A percentile compares a stretch with the other conserved stretches of the same genome.
Evolutionary conservation across 2,797 vertebrate species (phyloP).

Genomic region (Spea hammondii): DNA sequence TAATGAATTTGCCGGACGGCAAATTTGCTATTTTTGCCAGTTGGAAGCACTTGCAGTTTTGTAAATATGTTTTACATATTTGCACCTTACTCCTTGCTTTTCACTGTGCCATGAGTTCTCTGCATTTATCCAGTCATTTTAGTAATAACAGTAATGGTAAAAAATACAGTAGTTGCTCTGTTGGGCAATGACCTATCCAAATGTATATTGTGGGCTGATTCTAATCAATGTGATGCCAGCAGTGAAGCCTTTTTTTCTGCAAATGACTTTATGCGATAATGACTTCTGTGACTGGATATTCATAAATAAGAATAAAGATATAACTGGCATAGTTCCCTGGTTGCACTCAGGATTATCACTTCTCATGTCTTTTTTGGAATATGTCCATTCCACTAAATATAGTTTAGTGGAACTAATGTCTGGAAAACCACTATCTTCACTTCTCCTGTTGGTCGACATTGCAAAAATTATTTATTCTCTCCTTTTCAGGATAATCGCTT

Average conservation of each 20-base stretch:
- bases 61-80: too few relatives aligned
- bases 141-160: too few relatives aligned
- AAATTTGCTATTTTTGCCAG: too few relatives aligned
- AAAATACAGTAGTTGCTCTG: too few relatives aligned
- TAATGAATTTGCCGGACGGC: too few relatives aligned
- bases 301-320: constrained; percentile 7
- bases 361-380: constrained; percentile 5
- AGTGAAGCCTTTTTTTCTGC: background rate
- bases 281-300: background rate
- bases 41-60: too few relatives aligned
- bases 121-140: too few relatives aligned
- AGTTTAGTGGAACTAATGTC: background rate
- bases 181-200: background rate
- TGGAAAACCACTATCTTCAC: background rate
- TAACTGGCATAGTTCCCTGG: background rate
- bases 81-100: too few relatives aligned
- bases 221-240: background rate
- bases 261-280: background rate
- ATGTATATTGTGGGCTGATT: background rate
- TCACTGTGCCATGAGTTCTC: too few relatives aligned
- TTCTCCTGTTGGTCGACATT: background rate
- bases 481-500: too few relatives aligned
- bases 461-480: background rate
- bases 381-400: constrained; percentile 15
- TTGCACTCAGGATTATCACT: constrained; percentile 11